A percentile compares a stretch with the other conserved stretches of the same genome.
These are phyloP conservation scores for Volucella inanis DNA, from an alignment of 2,888 invertebrate species.

Conservation along the genomic window DNA sequence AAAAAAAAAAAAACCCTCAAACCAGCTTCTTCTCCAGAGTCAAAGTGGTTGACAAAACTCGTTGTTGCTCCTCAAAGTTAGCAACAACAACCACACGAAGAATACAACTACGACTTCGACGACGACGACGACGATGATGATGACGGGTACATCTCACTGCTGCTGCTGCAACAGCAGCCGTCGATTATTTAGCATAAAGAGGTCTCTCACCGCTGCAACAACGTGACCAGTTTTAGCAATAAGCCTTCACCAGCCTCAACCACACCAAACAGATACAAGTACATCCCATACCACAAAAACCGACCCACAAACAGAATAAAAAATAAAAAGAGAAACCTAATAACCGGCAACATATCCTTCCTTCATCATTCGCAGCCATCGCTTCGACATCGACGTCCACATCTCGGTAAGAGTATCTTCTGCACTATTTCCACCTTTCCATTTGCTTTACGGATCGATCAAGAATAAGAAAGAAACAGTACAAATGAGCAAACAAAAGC, in stretches of 20 bases:
- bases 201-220: slow-evolving; percentile 73
- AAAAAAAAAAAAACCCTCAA: not conserved
- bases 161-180: slow-evolving; percentile 72
- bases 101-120: not conserved
- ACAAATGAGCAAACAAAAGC: slow-evolving; percentile 1
- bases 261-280: slow-evolving; percentile 18
- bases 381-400: slow-evolving; percentile 57
- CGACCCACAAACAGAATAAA: slow-evolving; percentile 19
- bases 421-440: slow-evolving; percentile 66
- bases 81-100: too few relatives aligned
- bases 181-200: slow-evolving; percentile 75
- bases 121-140: slow-evolving; percentile 57
- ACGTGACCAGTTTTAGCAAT: slow-evolving; percentile 75
- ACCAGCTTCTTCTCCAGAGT: slow-evolving; percentile 52
- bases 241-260: slow-evolving; percentile 67
- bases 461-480: slow-evolving; percentile 68
- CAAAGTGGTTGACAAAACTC: slow-evolving; percentile 69
- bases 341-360: slow-evolving; percentile 44
- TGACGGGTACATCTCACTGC: slow-evolving; percentile 71
- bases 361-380: slow-evolving; percentile 72
- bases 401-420: slow-evolving; percentile 21
- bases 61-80: slow-evolving; percentile 66
- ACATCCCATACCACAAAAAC: slow-evolving; percentile 38
- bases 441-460: slow-evolving; percentile 66
- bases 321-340: slow-evolving; percentile 12